phyloP scores from a whole-genome alignment of 2,113 vertebrate species.

The Martes martes region DNA sequence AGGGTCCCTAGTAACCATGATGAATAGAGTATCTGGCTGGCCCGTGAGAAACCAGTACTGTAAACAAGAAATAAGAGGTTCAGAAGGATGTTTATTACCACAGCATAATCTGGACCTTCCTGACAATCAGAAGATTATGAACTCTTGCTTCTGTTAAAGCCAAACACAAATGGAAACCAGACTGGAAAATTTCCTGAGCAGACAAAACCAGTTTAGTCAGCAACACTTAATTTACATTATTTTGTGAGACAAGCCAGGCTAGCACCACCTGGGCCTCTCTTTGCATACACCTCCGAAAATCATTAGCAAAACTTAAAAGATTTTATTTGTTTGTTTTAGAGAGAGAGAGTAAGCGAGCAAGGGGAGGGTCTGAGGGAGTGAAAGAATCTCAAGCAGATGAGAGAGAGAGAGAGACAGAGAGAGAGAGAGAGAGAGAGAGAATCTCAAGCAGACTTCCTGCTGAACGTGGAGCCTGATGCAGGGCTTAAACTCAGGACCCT shows the following conservation, averaged over 20 bases:
- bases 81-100: background rate
- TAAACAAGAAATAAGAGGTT: background rate
- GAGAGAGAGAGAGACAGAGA: background rate
- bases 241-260: background rate
- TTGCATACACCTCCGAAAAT: background rate
- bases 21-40: background rate
- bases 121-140: background rate
- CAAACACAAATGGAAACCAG: background rate
- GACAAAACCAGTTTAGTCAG: background rate
- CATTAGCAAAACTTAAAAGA: background rate
- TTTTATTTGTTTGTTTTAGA: background rate
- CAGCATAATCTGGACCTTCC: background rate
- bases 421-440: background rate
- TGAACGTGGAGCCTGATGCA: accelerated
- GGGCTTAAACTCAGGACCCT: background rate
- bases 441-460: background rate
- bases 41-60: background rate
- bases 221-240: background rate
- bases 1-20: background rate
- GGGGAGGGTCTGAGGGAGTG: background rate
- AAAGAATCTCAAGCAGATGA: background rate
- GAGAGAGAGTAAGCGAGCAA: background rate
- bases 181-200: background rate
- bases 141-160: background rate
- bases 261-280: background rate